Percentiles rank a stretch among this genome's conserved stretches.
phyloP scores from a whole-genome alignment of 2,797 vertebrate genomes.

The Eidolon dupreanum region DNA sequence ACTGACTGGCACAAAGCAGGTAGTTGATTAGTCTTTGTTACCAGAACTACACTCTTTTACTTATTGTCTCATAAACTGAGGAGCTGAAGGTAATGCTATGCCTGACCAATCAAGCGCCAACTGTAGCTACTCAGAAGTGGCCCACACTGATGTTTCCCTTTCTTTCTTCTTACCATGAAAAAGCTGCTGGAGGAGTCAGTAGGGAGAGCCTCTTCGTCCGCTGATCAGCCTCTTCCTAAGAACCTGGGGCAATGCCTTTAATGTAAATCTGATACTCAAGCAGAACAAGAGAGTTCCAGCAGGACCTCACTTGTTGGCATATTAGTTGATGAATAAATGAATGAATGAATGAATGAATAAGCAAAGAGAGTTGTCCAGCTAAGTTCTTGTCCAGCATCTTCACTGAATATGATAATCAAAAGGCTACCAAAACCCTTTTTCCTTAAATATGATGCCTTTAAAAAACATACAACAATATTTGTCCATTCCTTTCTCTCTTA shows the following conservation, averaged over 20 bases:
- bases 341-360: neutral
- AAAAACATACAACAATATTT: neutral
- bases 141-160: neutral
- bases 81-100: neutral
- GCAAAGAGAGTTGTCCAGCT: neutral
- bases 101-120: neutral
- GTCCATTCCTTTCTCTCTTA: neutral
- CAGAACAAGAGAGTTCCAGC: neutral
- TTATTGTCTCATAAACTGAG: neutral
- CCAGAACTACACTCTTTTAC: neutral
- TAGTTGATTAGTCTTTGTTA: neutral
- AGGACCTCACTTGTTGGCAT: neutral
- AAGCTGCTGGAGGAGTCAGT: neutral
- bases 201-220: neutral
- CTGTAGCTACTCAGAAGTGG: neutral
- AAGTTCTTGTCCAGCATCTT: neutral
- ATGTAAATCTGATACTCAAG: neutral
- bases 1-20: neutral
- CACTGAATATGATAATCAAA: neutral
- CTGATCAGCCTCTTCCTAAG: neutral
- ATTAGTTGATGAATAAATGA: neutral
- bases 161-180: neutral
- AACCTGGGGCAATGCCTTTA: neutral
- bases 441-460: neutral
- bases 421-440: neutral